phyloP scores from a whole-genome alignment of 1,140 invertebrate genomes.

The Probaryconus sp. region DNA sequence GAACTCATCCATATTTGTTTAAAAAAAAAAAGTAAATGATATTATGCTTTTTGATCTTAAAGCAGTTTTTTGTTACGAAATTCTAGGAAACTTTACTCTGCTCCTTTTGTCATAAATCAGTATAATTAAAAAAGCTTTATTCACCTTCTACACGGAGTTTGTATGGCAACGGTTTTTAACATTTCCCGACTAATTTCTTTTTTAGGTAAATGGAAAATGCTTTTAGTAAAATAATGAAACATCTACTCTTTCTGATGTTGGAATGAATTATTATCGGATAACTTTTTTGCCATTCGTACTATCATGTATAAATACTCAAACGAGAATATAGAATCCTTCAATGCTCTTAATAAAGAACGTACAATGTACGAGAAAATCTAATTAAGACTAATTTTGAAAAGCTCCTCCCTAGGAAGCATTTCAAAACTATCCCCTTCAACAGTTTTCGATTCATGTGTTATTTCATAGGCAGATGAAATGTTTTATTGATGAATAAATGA shows the following conservation, averaged over 20 bases:
- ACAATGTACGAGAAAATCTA: no score
- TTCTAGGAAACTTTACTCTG: background rate
- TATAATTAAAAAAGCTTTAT: conserved; percentile 27
- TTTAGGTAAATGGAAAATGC: conserved; percentile 4
- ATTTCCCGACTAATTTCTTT: background rate
- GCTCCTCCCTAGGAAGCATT: no score
- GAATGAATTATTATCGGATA: background rate
- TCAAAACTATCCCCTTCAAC: no score
- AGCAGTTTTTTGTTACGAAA: conserved; percentile 1
- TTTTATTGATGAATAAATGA: conserved; percentile 2
- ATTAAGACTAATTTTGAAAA: no score
- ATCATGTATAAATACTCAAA: conserved; percentile 7
- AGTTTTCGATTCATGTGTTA: no score
- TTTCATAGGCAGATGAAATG: no score
- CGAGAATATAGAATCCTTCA: background rate
- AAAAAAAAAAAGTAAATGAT: conserved; percentile 9
- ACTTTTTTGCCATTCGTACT: background rate
- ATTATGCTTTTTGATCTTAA: conserved; percentile 4
- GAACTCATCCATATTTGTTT: no score
- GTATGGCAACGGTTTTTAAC: background rate
- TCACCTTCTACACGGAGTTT: background rate
- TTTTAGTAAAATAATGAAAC: conserved; percentile 19
- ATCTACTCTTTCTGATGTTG: conserved; percentile 18
- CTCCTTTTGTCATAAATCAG: conserved; percentile 17
- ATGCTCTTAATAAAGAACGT: conserved; percentile 4